A percentile compares a stretch with the other conserved stretches of the same genome.
Evolutionary conservation across 2,797 vertebrate genomes (phyloP).

Genomic region (Hydrophis major): DNA sequence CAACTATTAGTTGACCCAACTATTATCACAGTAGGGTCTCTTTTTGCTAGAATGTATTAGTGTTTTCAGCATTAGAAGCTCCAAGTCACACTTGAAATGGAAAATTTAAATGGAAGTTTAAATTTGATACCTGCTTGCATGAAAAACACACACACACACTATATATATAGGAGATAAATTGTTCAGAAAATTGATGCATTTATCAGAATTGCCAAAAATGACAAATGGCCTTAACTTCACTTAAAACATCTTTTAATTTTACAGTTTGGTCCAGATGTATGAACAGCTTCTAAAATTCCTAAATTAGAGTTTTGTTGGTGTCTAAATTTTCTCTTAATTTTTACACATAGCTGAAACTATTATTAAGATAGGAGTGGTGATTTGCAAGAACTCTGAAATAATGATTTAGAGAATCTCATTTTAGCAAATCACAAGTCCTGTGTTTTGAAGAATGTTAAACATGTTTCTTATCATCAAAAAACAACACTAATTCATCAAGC

Average conservation of each 20-base stretch:
- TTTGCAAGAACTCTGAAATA: neutral
- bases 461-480: neutral
- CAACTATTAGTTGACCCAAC: neutral
- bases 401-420: neutral
- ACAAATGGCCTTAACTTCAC: neutral
- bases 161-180: neutral
- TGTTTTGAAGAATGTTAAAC: neutral
- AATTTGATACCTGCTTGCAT: neutral
- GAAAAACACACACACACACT: neutral
- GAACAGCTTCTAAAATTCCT: neutral
- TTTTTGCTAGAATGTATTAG: neutral
- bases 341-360: neutral
- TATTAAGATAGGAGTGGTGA: neutral
- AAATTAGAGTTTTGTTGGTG: neutral
- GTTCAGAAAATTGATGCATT: neutral
- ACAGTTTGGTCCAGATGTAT: neutral
- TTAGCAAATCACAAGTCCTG: neutral
- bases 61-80: neutral
- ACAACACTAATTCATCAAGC: neutral
- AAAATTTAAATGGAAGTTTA: neutral
- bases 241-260: neutral
- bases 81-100: neutral
- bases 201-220: neutral
- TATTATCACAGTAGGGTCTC: no score
- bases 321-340: neutral